Evolutionary conservation across 2,113 vertebrate species (phyloP).

Genomic region (Anarrhichthys ocellatus): DNA sequence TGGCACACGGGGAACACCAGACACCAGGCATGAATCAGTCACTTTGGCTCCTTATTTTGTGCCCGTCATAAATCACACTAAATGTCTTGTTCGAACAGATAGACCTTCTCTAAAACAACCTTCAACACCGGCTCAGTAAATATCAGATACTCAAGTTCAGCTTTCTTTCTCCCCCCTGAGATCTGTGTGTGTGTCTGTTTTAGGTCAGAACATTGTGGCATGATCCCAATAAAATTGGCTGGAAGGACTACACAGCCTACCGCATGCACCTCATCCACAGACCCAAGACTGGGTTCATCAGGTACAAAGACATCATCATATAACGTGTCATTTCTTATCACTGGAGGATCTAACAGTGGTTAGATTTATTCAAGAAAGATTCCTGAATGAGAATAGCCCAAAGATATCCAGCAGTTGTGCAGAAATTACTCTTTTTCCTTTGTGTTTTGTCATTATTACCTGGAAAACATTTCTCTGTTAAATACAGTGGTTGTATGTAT

Average conservation of each 20-base stretch:
- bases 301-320: conserved; percentile 75
- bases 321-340: not conserved
- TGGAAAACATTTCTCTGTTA: conserved; percentile 3
- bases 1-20: conserved; percentile 97
- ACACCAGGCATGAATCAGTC: conserved; percentile 86
- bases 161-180: not conserved
- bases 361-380: not conserved
- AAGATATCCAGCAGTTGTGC: conserved; percentile 1
- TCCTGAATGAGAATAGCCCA: not conserved
- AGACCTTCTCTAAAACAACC: not conserved
- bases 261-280: conserved; percentile 96
- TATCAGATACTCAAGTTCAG: not conserved
- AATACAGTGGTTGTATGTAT: not conserved
- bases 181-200: conserved; percentile 5
- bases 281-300: conserved; percentile 95
- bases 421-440: not conserved
- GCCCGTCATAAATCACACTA: not conserved
- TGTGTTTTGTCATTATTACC: not conserved
- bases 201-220: conserved; percentile 97
- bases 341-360: not conserved
- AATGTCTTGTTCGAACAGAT: not conserved
- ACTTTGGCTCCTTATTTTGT: not conserved
- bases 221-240: conserved; percentile 94
- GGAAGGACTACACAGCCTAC: conserved; percentile 97
- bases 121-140: not conserved